phyloP scores from a whole-genome alignment of 2,113 vertebrate genomes.

The Thalassoma bifasciatum region DNA sequence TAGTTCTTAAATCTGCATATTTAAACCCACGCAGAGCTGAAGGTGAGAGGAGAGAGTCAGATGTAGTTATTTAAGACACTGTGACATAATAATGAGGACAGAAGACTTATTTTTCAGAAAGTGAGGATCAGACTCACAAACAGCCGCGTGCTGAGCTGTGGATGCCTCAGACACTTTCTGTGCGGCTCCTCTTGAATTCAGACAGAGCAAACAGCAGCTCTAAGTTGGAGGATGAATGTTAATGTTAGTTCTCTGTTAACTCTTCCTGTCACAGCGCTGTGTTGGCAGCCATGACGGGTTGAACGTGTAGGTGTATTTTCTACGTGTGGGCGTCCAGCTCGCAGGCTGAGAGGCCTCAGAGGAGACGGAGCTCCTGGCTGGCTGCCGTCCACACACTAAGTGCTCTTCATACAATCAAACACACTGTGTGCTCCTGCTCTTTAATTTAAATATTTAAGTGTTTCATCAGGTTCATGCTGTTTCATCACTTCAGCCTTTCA shows the following conservation, averaged over 20 bases:
- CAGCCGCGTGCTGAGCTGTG: too few relatives aligned
- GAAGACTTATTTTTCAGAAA: too few relatives aligned
- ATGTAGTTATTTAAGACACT: too few relatives aligned
- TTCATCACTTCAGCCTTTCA: slow-evolving; percentile 32
- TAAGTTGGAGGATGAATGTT: slow-evolving; percentile 8
- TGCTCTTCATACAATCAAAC: slow-evolving; percentile 56
- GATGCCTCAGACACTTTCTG: not conserved
- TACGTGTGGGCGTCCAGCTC: slow-evolving; percentile 53
- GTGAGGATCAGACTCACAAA: not conserved
- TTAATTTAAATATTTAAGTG: slow-evolving; percentile 36
- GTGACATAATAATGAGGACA: too few relatives aligned
- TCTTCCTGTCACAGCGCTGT: not conserved
- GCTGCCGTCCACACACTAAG: slow-evolving; percentile 48
- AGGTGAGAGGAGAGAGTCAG: too few relatives aligned
- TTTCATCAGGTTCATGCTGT: slow-evolving; percentile 36
- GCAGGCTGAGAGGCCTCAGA: slow-evolving; percentile 55
- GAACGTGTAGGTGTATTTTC: slow-evolving; percentile 28
- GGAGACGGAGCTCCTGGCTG: slow-evolving; percentile 56
- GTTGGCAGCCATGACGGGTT: slow-evolving; percentile 9
- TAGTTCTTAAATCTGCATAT: too few relatives aligned
- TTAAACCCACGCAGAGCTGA: too few relatives aligned
- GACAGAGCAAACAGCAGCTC: not conserved
- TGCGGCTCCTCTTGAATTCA: not conserved
- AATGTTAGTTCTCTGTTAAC: slow-evolving; percentile 3
- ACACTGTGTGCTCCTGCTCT: slow-evolving; percentile 31